Evolutionary conservation across 2,113 vertebrate genomes (phyloP).

Genomic region (Probosciger aterrimus): DNA sequence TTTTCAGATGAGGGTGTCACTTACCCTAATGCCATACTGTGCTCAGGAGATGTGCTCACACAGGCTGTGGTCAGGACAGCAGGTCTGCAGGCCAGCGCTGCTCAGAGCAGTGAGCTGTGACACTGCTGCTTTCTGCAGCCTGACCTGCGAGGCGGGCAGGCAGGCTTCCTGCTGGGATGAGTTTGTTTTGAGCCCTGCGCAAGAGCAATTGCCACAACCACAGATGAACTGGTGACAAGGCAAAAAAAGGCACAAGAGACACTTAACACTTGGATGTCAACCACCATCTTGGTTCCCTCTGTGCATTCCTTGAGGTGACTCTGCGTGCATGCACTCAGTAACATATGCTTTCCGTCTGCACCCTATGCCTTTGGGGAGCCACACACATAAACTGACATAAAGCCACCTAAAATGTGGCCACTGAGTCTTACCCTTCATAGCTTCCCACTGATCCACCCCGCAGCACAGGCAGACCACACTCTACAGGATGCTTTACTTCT

Average conservation of each 20-base stretch:
- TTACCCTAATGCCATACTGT: neutral
- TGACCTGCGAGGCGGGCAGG: neutral
- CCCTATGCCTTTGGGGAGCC: neutral
- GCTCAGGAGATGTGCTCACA: neutral
- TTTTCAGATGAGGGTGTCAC: neutral
- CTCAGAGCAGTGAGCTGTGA: neutral
- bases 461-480: neutral
- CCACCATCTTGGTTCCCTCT: neutral
- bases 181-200: neutral
- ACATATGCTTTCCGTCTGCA: neutral
- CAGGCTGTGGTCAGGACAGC: neutral
- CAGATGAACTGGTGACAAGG: neutral
- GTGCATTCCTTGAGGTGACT: neutral
- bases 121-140: neutral
- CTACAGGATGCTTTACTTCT: neutral
- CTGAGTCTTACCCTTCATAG: neutral
- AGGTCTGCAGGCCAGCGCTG: accelerated
- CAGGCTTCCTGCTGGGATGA: neutral
- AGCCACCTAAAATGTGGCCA: neutral
- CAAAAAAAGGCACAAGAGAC: neutral
- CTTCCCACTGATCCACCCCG: neutral
- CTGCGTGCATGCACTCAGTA: neutral
- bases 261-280: neutral
- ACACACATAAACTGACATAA: neutral
- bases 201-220: neutral